Conservation (phyloP, 2,797 vertebrate species). For the Morelia viridis region DNA sequence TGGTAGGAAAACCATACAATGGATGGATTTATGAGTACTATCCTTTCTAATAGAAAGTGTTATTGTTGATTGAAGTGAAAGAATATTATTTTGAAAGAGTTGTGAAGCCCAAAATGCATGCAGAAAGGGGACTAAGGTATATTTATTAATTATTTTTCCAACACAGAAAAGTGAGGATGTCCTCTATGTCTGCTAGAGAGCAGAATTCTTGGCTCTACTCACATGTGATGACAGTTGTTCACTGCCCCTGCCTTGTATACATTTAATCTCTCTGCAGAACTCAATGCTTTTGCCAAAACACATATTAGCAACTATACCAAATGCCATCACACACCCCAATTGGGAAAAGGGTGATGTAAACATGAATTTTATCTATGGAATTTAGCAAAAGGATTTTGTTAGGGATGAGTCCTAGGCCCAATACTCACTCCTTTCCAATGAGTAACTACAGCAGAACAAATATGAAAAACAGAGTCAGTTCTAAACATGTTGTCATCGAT, state of each 20-base stretch:
- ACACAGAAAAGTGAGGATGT: background rate
- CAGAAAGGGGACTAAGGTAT: background rate
- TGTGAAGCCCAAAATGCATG: background rate
- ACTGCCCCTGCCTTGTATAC: background rate
- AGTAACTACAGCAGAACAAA: background rate
- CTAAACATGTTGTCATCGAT: background rate
- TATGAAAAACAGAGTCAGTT: background rate
- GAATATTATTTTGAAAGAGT: background rate
- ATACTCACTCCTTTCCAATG: background rate
- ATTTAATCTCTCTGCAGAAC: background rate
- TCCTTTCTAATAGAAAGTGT: conserved; percentile 25
- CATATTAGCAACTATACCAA: background rate
- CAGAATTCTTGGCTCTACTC: background rate
- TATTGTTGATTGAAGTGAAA: background rate
- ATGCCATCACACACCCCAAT: background rate
- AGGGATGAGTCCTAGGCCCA: background rate
- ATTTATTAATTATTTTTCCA: background rate
- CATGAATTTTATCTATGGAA: background rate
- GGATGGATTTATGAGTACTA: conserved; percentile 16
- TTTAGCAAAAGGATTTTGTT: background rate
- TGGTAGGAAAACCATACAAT: background rate
- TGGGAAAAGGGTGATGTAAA: background rate
- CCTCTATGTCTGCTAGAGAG: background rate
- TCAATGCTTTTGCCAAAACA: background rate
- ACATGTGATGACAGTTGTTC: background rate